Conservation (phyloP, 2,888 invertebrate genomes). For the Priocnemis perturbator region DNA sequence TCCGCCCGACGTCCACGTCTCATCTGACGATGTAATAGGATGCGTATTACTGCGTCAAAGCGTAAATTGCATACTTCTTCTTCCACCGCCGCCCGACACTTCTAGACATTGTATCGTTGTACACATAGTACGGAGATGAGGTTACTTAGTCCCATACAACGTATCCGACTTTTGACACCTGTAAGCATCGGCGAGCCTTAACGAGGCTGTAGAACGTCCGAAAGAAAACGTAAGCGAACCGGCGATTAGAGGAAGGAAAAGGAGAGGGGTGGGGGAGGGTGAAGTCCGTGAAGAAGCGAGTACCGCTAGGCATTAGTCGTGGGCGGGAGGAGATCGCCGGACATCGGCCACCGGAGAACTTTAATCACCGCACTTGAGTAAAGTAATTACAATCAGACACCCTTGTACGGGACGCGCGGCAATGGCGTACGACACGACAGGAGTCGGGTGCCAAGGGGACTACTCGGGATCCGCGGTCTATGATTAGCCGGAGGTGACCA, state of each 20-base stretch:
- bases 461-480: constrained; percentile 64
- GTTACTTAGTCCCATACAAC: too few relatives aligned
- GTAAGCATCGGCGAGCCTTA: too few relatives aligned
- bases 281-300: too few relatives aligned
- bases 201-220: background rate
- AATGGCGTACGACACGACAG: constrained; percentile 42
- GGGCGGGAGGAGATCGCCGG: constrained; percentile 41
- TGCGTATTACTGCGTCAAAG: too few relatives aligned
- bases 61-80: too few relatives aligned
- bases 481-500: constrained; percentile 72
- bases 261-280: background rate
- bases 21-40: too few relatives aligned
- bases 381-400: constrained; percentile 75
- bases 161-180: too few relatives aligned
- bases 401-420: constrained; percentile 60
- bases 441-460: constrained; percentile 70
- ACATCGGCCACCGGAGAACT: constrained; percentile 69
- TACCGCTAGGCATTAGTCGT: constrained; percentile 5
- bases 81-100: too few relatives aligned
- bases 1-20: too few relatives aligned
- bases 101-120: too few relatives aligned
- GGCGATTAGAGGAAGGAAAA: constrained; percentile 49
- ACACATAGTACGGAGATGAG: too few relatives aligned
- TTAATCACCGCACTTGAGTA: constrained; percentile 74
- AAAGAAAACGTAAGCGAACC: constrained; percentile 60